phyloP scores from a whole-genome alignment of 2,888 invertebrate genomes.

The Anorthoa munda region DNA sequence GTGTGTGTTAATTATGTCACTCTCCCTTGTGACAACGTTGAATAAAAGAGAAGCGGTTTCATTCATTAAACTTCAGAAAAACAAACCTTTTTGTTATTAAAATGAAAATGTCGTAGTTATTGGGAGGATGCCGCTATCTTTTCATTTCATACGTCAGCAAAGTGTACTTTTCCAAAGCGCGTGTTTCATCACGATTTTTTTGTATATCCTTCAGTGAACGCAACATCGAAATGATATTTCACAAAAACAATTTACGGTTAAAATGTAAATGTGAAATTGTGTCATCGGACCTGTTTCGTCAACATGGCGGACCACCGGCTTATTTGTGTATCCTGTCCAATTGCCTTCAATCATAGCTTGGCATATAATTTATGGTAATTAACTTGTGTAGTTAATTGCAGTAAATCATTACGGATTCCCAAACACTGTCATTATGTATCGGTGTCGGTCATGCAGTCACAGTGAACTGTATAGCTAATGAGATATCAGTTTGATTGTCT shows the following conservation, averaged over 20 bases:
- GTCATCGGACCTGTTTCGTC: slow-evolving; percentile 20
- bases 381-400: slow-evolving; percentile 34
- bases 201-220: slow-evolving; percentile 33
- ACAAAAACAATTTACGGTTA: slow-evolving; percentile 37
- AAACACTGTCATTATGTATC: slow-evolving; percentile 39
- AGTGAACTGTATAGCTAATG: slow-evolving; percentile 32
- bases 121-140: slow-evolving; percentile 43
- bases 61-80: slow-evolving; percentile 42
- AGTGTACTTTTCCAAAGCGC: slow-evolving; percentile 42
- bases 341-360: slow-evolving; percentile 42
- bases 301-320: slow-evolving; percentile 27
- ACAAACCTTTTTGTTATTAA: slow-evolving; percentile 49
- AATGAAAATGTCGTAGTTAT: slow-evolving; percentile 33
- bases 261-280: slow-evolving; percentile 42
- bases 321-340: slow-evolving; percentile 36
- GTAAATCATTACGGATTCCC: slow-evolving; percentile 44
- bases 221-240: slow-evolving; percentile 50
- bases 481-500: slow-evolving; percentile 38
- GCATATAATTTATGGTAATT: slow-evolving; percentile 48
- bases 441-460: slow-evolving; percentile 24
- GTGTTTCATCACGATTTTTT: slow-evolving; percentile 34
- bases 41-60: slow-evolving; percentile 49
- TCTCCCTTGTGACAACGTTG: slow-evolving; percentile 42
- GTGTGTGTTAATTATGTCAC: slow-evolving; percentile 51
- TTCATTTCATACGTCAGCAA: slow-evolving; percentile 51